A percentile compares a stretch with the other conserved stretches of the same genome.
These are phyloP conservation scores for Aphidius ervi DNA, from an alignment of 1,140 invertebrate genomes.

Conservation along the genomic window DNA sequence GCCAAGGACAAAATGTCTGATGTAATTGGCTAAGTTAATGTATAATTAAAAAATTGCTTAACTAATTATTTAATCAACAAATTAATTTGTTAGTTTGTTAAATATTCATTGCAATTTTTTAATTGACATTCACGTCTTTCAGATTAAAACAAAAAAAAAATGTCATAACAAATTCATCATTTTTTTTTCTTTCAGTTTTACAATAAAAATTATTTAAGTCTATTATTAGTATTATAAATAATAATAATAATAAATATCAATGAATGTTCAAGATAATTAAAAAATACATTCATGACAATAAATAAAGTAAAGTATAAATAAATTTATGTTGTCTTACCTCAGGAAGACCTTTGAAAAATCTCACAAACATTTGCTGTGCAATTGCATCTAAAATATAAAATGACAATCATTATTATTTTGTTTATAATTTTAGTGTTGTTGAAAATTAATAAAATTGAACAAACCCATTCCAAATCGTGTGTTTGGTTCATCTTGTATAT, in stretches of 20 bases:
- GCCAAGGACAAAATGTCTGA: slow-evolving; percentile 54
- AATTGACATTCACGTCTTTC: slow-evolving; percentile 12
- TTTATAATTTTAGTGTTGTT: background rate
- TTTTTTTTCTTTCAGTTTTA: background rate
- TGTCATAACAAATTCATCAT: background rate
- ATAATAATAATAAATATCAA: slow-evolving; percentile 5
- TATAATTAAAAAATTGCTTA: slow-evolving; percentile 22
- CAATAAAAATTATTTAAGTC: background rate
- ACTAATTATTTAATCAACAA: slow-evolving; percentile 2
- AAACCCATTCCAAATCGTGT: slow-evolving; percentile 19
- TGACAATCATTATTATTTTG: slow-evolving; percentile 20
- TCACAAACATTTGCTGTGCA: slow-evolving; percentile 58
- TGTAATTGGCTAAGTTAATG: slow-evolving; percentile 46
- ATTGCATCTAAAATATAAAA: slow-evolving; percentile 53
- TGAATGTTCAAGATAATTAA: background rate
- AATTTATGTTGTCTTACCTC: slow-evolving; percentile 50
- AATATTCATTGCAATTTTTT: slow-evolving; percentile 24
- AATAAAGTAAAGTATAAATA: slow-evolving; percentile 15
- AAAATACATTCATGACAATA: background rate
- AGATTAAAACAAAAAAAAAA: background rate
- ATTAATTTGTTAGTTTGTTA: slow-evolving; percentile 17
- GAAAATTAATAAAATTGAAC: slow-evolving; percentile 11
- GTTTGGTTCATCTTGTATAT: no score
- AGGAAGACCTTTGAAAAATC: slow-evolving; percentile 57
- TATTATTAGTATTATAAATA: slow-evolving; percentile 14